Evolutionary conservation across 2,888 invertebrate genomes (phyloP), one percentile per base, ranked within the genome.

Genomic region (Eristalis tenax): DNA sequence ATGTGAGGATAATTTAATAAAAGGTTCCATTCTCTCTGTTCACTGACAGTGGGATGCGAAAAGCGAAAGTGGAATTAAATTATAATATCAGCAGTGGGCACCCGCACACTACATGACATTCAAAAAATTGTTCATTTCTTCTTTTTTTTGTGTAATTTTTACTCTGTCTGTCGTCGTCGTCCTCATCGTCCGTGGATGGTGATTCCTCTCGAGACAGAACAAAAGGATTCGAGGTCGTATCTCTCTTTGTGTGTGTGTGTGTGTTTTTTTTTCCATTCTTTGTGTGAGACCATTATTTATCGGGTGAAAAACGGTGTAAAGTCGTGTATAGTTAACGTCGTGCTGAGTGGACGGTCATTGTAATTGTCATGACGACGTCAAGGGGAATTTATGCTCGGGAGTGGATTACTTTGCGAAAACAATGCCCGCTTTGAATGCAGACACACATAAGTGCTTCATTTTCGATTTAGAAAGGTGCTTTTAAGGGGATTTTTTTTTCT

Each of bases 1-100:
- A 40, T 68, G 38, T 28, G 61, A 22, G 64, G 43, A 75, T 75
- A 81, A 81, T 76, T 76, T 76, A 82, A 76, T 70, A 82, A 82
- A 82, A 70, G 32, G 64, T 64, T 65, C 69, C 32, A 68, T 69
- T 32, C 35, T 66, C 56, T 32, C 18, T 26, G 28, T 28, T 2
- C 28, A 4, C 28, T 68, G 18, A 10, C 0, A 10, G 56, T 32
- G 63, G 22, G 35, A n/a, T 23, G n/a, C 43, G 43, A 1, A 65
- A 59, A 64, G 40, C 40, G 40, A 43, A 70, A 70, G 65, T 74
- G 70, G 65, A 65, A 69, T 82, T 70, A 75, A 75, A 75, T 81
- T 75, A 70, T 65, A 76, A 43, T 82, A 50, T 76, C 64, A 70
- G 18, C 43, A 32, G 57, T 11, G 40, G 50, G 32, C 4, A 1